phyloP scores from a whole-genome alignment of 2,797 vertebrate species.

The Triplophysa bombifrons region DNA sequence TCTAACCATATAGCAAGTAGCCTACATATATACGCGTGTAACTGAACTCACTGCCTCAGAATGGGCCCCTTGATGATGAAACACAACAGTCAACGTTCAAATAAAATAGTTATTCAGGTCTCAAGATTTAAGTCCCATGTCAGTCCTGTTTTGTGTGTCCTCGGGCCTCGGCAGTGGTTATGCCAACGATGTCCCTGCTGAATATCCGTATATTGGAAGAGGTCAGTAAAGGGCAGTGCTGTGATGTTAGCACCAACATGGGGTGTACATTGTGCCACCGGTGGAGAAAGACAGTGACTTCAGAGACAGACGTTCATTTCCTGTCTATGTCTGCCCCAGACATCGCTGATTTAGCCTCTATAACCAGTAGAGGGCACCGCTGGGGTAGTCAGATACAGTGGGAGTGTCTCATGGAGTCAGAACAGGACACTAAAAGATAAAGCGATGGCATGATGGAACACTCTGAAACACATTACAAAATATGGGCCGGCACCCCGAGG shows the following conservation, averaged over 20 bases:
- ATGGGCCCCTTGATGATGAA: conserved; percentile 1
- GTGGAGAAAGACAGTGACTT: conserved; percentile 28
- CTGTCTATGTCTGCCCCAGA: conserved; percentile 18
- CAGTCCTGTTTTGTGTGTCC: conserved; percentile 12
- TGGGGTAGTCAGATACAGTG: conserved; percentile 9
- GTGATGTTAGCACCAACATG: conserved; percentile 39
- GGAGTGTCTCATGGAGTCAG: conserved; percentile 18
- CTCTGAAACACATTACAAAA: conserved; percentile 14
- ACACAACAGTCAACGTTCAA: background rate
- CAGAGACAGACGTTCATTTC: conserved; percentile 27
- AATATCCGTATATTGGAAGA: conserved; percentile 22
- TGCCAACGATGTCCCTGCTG: conserved; percentile 31
- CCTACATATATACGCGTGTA: conserved; percentile 14
- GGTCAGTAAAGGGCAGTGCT: conserved; percentile 40
- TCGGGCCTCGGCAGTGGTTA: conserved; percentile 30
- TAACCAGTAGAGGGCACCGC: conserved; percentile 42
- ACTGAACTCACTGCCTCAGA: conserved; percentile 21
- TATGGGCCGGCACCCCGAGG: background rate
- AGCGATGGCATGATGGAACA: conserved; percentile 16
- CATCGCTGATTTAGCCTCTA: background rate
- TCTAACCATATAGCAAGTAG: conserved; percentile 39
- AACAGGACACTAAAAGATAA: conserved; percentile 17
- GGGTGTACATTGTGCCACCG: conserved; percentile 33
- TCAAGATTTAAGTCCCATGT: conserved; percentile 29
- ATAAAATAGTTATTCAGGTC: conserved; percentile 32